A percentile compares a stretch with the other conserved stretches of the same genome.
Evolutionary conservation across 1,140 invertebrate species (phyloP).

Genomic region (Eulimnadia texana): DNA sequence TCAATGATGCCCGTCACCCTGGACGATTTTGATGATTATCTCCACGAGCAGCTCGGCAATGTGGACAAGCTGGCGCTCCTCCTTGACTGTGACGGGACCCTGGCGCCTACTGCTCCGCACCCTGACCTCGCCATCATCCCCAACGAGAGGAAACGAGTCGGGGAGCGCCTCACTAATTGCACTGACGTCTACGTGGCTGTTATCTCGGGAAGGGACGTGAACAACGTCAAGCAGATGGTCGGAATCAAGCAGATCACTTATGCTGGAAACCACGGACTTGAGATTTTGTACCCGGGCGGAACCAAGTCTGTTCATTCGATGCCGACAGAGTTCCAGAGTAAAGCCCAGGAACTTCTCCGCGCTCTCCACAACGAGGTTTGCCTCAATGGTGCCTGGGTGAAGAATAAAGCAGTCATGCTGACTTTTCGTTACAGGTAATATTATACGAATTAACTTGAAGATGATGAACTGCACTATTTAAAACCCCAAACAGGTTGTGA

Average conservation of each 20-base stretch:
- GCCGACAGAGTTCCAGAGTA: conserved; percentile 67
- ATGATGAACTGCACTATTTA: neutral
- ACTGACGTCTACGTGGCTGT: conserved; percentile 77
- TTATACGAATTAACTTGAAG: neutral
- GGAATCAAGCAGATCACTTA: conserved; percentile 80
- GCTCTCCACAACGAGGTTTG: conserved; percentile 61
- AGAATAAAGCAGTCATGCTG: conserved; percentile 72
- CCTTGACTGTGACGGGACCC: conserved; percentile 76
- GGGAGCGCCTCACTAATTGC: conserved; percentile 68
- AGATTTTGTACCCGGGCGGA: conserved; percentile 76
- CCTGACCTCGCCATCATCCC: conserved; percentile 73
- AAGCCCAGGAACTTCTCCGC: conserved; percentile 59
- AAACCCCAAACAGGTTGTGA: conserved; percentile 40
- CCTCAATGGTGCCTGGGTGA: conserved; percentile 75
- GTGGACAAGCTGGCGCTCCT: conserved; percentile 68
- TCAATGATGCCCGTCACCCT: conserved; percentile 70
- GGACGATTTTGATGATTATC: conserved; percentile 73
- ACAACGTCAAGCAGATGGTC: conserved; percentile 77
- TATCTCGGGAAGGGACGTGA: conserved; percentile 68
- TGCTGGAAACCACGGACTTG: conserved; percentile 76
- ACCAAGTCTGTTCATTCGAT: conserved; percentile 81
- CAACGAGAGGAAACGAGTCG: conserved; percentile 60
- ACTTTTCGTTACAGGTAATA: conserved; percentile 64
- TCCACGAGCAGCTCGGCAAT: conserved; percentile 71
- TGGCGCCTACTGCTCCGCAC: conserved; percentile 74